Percentiles rank a stretch among this genome's conserved stretches.
Evolutionary conservation across 2,888 invertebrate species (phyloP).

Genomic region (Sipha maydis): DNA sequence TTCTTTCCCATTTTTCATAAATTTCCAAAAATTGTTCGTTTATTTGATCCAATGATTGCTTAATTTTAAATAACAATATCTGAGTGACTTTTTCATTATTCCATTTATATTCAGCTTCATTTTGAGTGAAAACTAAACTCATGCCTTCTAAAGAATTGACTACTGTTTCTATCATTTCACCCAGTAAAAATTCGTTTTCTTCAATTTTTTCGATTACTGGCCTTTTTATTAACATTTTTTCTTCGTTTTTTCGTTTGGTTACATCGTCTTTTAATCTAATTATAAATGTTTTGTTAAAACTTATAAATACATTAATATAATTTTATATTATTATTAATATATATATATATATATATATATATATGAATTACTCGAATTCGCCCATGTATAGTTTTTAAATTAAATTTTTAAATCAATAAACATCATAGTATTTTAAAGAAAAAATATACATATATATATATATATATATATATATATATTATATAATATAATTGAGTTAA

Average conservation of each 20-base stretch:
- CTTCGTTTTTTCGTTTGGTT: not conserved
- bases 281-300: not conserved
- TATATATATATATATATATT: too few relatives aligned
- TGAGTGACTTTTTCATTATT: not conserved
- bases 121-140: not conserved
- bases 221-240: not conserved
- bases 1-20: slow-evolving; percentile 6
- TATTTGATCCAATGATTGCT: not conserved
- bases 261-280: not conserved
- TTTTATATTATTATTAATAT: not conserved
- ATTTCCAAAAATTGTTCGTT: slow-evolving; percentile 11
- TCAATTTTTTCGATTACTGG: slow-evolving; percentile 8
- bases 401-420: too few relatives aligned
- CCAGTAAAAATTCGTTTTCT: slow-evolving; percentile 9
- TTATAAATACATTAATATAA: not conserved
- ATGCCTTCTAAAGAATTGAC: not conserved
- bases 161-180: slow-evolving; percentile 10
- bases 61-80: not conserved
- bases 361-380: too few relatives aligned
- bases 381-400: too few relatives aligned
- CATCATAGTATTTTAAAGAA: too few relatives aligned
- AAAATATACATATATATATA: too few relatives aligned
- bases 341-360: too few relatives aligned
- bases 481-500: too few relatives aligned
- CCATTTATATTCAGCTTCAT: not conserved